Conservation (phyloP, 2,113 vertebrate genomes). For the Colaptes auratus region DNA sequence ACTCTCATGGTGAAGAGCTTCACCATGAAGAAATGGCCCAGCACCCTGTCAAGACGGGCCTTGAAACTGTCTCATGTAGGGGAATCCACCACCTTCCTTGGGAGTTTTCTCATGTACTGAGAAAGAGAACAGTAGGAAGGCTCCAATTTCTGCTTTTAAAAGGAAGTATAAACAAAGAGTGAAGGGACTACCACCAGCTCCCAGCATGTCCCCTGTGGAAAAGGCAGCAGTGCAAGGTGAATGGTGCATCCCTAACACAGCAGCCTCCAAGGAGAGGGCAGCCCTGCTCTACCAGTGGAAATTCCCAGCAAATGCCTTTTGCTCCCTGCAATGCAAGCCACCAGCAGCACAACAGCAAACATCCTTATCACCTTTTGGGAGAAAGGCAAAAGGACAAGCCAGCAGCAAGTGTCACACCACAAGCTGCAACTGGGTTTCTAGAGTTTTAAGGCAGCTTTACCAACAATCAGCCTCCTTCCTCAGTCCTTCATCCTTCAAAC, state of each 20-base stretch:
- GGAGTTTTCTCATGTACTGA: not conserved
- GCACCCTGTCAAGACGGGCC: too few relatives aligned
- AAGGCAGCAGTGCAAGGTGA: not conserved
- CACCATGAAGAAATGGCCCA: too few relatives aligned
- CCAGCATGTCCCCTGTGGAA: accelerated
- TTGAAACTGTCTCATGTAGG: too few relatives aligned
- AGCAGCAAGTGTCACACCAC: accelerated
- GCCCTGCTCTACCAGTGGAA: not conserved
- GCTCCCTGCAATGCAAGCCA: not conserved
- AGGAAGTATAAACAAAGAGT: not conserved
- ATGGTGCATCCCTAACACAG: accelerated
- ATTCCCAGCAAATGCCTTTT: not conserved
- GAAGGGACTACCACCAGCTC: not conserved
- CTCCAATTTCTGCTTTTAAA: not conserved
- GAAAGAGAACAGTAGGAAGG: not conserved
- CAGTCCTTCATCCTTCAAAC: not conserved
- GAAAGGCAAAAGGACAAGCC: not conserved
- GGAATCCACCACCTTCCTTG: too few relatives aligned
- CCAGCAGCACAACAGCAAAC: not conserved
- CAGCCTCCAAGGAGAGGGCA: not conserved
- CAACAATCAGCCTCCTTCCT: not conserved
- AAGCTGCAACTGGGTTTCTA: not conserved
- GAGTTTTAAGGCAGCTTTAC: not conserved
- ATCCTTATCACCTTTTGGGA: not conserved
- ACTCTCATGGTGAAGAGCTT: too few relatives aligned